phyloP scores from a whole-genome alignment of 2,888 invertebrate genomes.

The Matsumyia berberina region DNA sequence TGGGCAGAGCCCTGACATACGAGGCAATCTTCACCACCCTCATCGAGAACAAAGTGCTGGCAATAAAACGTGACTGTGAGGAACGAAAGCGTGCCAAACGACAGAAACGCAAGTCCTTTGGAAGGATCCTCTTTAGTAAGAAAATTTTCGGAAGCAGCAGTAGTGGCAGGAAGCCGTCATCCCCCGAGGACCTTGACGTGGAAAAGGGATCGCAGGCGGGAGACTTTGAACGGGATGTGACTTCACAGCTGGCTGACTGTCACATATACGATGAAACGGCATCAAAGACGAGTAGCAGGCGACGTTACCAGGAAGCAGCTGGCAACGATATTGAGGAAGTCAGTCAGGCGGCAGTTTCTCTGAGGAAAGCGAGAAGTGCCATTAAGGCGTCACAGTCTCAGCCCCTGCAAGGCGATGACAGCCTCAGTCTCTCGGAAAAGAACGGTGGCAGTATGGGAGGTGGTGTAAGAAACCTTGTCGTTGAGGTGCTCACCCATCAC shows the following conservation, averaged over 20 bases:
- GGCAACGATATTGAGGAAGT: conserved; percentile 51
- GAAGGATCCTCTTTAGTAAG: conserved; percentile 82
- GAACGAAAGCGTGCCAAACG: conserved; percentile 82
- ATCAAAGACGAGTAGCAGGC: conserved; percentile 34
- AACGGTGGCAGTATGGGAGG: conserved; percentile 60
- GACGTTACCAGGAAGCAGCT: conserved; percentile 31
- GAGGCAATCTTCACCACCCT: conserved; percentile 84
- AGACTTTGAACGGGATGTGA: conserved; percentile 46
- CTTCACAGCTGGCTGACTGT: conserved; percentile 62
- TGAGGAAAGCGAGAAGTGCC: conserved; percentile 34
- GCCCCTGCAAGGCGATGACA: conserved; percentile 62
- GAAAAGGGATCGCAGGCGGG: conserved; percentile 63
- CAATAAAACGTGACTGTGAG: conserved; percentile 84
- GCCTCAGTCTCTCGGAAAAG: conserved; percentile 80
- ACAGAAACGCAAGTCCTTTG: conserved; percentile 82
- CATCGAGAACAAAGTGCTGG: conserved; percentile 84
- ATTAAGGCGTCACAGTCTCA: conserved; percentile 18
- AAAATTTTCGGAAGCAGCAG: conserved; percentile 80
- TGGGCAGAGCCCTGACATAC: conserved; percentile 83
- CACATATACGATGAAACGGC: conserved; percentile 62
- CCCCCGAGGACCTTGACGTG: conserved; percentile 46
- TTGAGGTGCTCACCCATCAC: conserved; percentile 82
- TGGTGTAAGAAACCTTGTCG: conserved; percentile 80
- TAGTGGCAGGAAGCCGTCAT: conserved; percentile 51
- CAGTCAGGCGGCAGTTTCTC: conserved; percentile 37